Percentiles rank a stretch among this genome's conserved stretches.
These are phyloP conservation scores for Oncopodura yosiiana DNA, from an alignment of 1,140 invertebrate species.

Conservation along the genomic window DNA sequence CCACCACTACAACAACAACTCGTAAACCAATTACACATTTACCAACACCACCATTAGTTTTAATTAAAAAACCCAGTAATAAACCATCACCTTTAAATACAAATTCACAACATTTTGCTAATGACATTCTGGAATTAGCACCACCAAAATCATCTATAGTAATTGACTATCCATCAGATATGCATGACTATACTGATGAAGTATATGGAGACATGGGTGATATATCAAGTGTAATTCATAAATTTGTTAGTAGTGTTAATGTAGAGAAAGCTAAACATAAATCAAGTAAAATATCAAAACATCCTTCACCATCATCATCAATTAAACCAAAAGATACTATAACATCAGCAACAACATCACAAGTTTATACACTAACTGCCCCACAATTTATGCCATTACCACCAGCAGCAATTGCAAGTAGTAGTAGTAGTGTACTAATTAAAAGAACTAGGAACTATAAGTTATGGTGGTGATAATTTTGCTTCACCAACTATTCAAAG, in stretches of 20 bases:
- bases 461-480: conserved; percentile 38
- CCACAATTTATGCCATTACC: no score
- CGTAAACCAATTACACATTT: conserved; percentile 13
- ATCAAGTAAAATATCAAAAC: no score
- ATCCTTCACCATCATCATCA: not conserved
- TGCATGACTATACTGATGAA: conserved; percentile 20
- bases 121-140: conserved; percentile 14
- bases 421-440: not conserved
- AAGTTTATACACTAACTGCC: no score
- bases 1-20: not conserved
- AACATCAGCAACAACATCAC: no score
- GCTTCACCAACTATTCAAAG: conserved; percentile 36
- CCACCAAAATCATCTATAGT: conserved; percentile 21
- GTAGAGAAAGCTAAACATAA: no score
- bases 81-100: not conserved
- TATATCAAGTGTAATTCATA: conserved; percentile 16
- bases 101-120: not conserved
- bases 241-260: conserved; percentile 7
- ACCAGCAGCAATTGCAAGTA: not conserved
- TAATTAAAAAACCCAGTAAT: not conserved
- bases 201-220: conserved; percentile 13
- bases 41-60: conserved; percentile 23
- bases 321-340: not conserved
- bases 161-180: conserved; percentile 17
- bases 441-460: conserved; percentile 1